Base-by-base conservation (phyloP, 2,797 vertebrate genomes). In the Champsocephalus gunnari region DNA sequence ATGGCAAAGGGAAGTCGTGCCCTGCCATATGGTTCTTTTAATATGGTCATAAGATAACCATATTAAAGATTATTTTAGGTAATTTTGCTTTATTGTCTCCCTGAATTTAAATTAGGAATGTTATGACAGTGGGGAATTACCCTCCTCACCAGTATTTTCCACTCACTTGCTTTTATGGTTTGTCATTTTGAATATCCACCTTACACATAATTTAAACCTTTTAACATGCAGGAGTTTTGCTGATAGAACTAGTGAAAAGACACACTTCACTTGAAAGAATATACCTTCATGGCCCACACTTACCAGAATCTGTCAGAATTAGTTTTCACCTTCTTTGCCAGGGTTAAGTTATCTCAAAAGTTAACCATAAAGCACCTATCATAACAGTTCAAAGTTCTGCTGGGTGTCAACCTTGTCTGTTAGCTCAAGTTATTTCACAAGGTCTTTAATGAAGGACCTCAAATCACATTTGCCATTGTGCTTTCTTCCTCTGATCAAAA, bases 121-220 rank as follows among this genome's bases (percentile, higher is more conserved):
- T 28, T 63, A 43, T 60, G 21, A 17, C 14, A 38, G 28, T 64
- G 28, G 10, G 32, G 24, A 56, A 70, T 16, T 47, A 16, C 34
- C 51, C 38, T 16, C 38, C 43, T 60, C 16, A 12, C 5, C 2
- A 45, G 24, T 54, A 3, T 58, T 54, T 21, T 45, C 19, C 7
- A 38, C 13, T 72, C 28, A 14, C 38, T 61, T 19, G 3, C 13
- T 43, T 69, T 38, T 38, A 2, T 75, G 24, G 24, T 48, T 41
- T 75, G n/a, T 19, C 9, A 47, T 59, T 50, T 55, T 63, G 2
- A 48, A 41, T 54, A 41, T 67, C n/a, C 12, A 48, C 49, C n/a
- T 57, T 54, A 17, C 21, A 19, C 9, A 24, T 12, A 9, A 17
- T 44, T 49, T 16, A 6, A 14, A 32, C 14, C 9, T 55, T 6